Evolutionary conservation across 2,113 vertebrate species (phyloP).

Genomic region (Nannobrachium achirus): DNA sequence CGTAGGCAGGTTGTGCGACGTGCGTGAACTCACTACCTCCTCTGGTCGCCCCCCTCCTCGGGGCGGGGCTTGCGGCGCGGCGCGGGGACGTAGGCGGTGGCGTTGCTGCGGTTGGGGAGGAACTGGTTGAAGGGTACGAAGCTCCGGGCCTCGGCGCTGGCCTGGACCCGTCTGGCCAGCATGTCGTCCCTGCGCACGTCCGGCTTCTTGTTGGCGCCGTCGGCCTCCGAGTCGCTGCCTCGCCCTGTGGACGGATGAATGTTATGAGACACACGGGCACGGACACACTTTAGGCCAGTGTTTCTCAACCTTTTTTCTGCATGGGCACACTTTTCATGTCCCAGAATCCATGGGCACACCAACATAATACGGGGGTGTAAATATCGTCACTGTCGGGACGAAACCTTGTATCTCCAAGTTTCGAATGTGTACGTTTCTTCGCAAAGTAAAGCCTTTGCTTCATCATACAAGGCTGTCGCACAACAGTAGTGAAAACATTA

Average conservation of each 20-base stretch:
- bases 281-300: no score
- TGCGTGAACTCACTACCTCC: conserved; percentile 86
- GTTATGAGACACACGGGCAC: no score
- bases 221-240: conserved; percentile 90
- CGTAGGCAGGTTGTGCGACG: conserved; percentile 63
- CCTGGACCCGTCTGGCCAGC: conserved; percentile 89
- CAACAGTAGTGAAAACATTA: no score
- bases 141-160: conserved; percentile 87
- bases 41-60: conserved; percentile 89
- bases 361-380: no score
- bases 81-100: conserved; percentile 86
- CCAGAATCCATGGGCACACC: no score
- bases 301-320: no score
- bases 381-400: no score
- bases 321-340: no score
- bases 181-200: conserved; percentile 98
- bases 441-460: no score
- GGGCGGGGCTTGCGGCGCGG: conserved; percentile 87
- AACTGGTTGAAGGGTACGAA: conserved; percentile 97
- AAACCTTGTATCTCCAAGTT: no score
- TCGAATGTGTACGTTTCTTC: no score
- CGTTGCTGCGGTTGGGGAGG: conserved; percentile 94
- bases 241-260: conserved; percentile 81
- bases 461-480: no score
- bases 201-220: conserved; percentile 88